Base-by-base conservation (phyloP, 2,797 vertebrate species). In the Melanotaenia nigrans region DNA sequence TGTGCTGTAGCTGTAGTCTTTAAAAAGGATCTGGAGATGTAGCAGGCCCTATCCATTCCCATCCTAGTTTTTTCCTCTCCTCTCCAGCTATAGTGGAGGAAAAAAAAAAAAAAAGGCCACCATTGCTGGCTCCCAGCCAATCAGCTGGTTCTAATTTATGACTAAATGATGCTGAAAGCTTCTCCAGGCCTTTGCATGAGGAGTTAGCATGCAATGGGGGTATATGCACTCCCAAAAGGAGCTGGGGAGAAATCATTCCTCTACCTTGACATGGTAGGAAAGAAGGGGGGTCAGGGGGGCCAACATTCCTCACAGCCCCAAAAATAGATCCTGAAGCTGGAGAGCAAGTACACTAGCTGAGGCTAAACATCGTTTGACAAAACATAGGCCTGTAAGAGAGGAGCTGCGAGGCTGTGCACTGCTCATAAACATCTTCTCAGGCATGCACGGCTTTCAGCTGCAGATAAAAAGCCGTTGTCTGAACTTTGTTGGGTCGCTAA, bases 111-210 rank as follows among this genome's bases (percentile, higher is more conserved):
- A 78, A 73, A 61, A 67, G 55, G 79, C 69, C 84, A 76, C 79
- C 82, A 61, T 51, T 5, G 65, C 81, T 93, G 91, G 92, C 89
- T 61, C 25, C 1, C 22, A 8, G 84, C 93, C 93, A 91, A 92
- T 94, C 93, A 94, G 91, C 93, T 93, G 93, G 84, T 90, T 92
- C 82, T 82, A 88, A 93, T 93, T 93, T 92, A 84, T 76, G 77
- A 79, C 65, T 75, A 76, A 90, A 89, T 45, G 66, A 66, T 61
- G 75, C 53, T 80, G 77, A 90, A 82, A 75, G 76, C 78, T 88
- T 87, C 75, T 75, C 60, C 79, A 78, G 81, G 78, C 81, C 69
- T 76, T 55, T 61, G 65, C 82, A 78, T 30, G 70, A 83, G 86
- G 85, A 67, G 82, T 83, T 90, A 87, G 89, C 90, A 90, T 91